Evolutionary conservation across 2,888 invertebrate species (phyloP).

Genomic region (Lottia gigantea): DNA sequence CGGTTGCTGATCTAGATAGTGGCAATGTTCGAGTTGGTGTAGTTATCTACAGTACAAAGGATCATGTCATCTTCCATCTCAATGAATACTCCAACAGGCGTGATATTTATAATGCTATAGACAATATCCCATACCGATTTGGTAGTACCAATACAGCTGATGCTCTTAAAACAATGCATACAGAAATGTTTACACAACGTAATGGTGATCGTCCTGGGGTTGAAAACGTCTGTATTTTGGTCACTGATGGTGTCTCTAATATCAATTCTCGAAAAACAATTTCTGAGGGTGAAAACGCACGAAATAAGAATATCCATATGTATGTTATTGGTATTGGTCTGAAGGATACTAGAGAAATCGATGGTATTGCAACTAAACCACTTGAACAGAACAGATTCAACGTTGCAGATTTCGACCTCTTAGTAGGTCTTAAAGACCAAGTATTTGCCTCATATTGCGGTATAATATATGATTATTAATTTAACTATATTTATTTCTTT

Average conservation of each 20-base stretch:
- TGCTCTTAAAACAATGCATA: constrained; percentile 50
- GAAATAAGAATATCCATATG: constrained; percentile 41
- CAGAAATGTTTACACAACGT: constrained; percentile 46
- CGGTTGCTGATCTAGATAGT: constrained; percentile 46
- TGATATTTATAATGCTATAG: constrained; percentile 52
- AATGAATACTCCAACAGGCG: constrained; percentile 41
- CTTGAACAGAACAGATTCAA: constrained; percentile 37
- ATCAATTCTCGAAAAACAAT: constrained; percentile 52
- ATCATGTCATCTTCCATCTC: constrained; percentile 55
- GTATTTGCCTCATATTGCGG: constrained; percentile 25
- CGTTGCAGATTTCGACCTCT: constrained; percentile 39
- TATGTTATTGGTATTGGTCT: constrained; percentile 54
- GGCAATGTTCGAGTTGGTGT: constrained; percentile 55
- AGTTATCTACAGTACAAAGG: constrained; percentile 55
- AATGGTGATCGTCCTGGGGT: constrained; percentile 59
- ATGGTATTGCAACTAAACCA: constrained; percentile 45
- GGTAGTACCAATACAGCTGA: constrained; percentile 62
- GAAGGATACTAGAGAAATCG: constrained; percentile 38
- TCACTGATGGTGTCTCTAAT: constrained; percentile 64
- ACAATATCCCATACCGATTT: constrained; percentile 49
- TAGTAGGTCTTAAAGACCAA: constrained; percentile 25
- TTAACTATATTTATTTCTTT: no score
- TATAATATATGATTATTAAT: background rate
- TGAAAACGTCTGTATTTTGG: constrained; percentile 53
- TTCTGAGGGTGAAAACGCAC: constrained; percentile 48